These are phyloP conservation scores for Callosobruchus maculatus DNA, from an alignment of 2,888 invertebrate genomes.

Conservation along the genomic window DNA sequence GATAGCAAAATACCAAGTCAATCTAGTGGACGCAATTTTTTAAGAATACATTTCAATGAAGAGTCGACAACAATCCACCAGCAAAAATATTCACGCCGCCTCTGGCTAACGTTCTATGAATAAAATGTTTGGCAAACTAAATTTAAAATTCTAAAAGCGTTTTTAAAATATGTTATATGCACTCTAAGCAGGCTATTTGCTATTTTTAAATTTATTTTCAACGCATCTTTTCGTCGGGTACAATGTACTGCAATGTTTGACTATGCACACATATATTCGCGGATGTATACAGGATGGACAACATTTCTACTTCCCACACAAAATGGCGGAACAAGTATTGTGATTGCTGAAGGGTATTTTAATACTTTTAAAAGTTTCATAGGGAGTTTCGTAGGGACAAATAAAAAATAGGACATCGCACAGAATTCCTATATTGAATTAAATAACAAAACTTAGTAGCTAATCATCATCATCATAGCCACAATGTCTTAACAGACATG, in stretches of 20 bases:
- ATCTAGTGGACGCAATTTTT: no score
- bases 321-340: no score
- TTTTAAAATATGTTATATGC: conserved; percentile 41
- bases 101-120: conserved; percentile 22
- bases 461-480: no score
- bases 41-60: no score
- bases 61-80: not conserved
- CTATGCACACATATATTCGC: not conserved
- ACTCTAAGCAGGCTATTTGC: conserved; percentile 16
- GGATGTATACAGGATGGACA: not conserved
- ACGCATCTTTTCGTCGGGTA: not conserved
- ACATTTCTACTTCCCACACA: no score
- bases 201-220: conserved; percentile 1
- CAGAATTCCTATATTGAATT: no score
- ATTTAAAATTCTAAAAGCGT: conserved; percentile 43
- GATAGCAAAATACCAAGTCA: no score
- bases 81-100: not conserved
- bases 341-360: no score
- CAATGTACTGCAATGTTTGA: conserved; percentile 1
- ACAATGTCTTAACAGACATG: no score
- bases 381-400: no score
- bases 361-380: not conserved
- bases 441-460: no score
- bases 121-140: conserved; percentile 40
- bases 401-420: no score